Percentiles rank a stretch among this genome's conserved stretches.
phyloP scores from a whole-genome alignment of 1,140 invertebrate species.

The Glomeris maerens region DNA sequence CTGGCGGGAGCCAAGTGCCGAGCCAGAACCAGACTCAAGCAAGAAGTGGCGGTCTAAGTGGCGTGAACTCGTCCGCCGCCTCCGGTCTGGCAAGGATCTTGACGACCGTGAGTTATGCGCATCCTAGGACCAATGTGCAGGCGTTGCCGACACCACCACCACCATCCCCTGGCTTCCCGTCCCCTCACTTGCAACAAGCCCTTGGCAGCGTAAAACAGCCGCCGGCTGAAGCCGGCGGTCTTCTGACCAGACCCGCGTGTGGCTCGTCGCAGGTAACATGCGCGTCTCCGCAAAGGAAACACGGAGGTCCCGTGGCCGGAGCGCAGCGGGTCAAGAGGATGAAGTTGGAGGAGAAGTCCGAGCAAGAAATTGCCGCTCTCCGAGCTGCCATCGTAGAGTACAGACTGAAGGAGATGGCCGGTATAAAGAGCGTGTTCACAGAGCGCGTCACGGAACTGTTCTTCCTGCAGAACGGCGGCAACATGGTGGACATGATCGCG shows the following conservation, averaged over 20 bases:
- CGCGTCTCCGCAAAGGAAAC: not conserved
- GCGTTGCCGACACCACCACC: not conserved
- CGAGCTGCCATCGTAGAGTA: constrained; percentile 25
- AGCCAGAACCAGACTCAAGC: too few species aligned
- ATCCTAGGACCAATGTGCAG: too few species aligned
- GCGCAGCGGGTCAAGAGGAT: constrained; percentile 22
- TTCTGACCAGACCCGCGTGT: too few species aligned
- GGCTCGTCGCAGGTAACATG: too few species aligned
- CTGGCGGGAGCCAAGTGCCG: too few species aligned
- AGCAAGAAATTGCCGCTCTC: constrained; percentile 22
- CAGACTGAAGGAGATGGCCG: constrained; percentile 23
- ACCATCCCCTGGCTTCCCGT: not conserved
- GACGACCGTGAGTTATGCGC: too few species aligned
- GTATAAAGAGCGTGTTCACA: constrained; percentile 44
- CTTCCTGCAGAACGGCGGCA: constrained; percentile 67
- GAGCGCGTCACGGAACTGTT: constrained; percentile 69
- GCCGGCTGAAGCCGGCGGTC: too few species aligned
- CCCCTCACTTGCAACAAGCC: not conserved
- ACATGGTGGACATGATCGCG: constrained; percentile 66
- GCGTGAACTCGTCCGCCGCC: too few species aligned
- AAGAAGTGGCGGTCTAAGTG: too few species aligned
- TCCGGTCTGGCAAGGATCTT: too few species aligned
- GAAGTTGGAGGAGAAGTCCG: constrained; percentile 28
- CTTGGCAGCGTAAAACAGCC: not conserved
- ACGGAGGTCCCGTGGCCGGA: not conserved